Evolutionary conservation across 2,888 invertebrate species (phyloP).

Genomic region (Ectemnius cavifrons): DNA sequence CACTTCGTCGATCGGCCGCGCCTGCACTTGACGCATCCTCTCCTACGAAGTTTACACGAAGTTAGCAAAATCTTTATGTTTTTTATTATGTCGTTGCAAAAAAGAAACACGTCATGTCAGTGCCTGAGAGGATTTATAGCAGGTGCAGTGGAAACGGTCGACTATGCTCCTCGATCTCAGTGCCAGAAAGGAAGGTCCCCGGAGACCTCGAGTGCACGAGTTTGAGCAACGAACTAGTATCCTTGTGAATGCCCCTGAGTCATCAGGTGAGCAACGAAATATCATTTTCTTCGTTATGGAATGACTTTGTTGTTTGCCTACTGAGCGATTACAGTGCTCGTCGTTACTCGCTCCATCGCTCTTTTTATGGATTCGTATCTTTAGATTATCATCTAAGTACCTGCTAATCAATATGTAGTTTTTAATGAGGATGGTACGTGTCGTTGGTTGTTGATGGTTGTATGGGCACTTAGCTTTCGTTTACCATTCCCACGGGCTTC

Average conservation of each 20-base stretch:
- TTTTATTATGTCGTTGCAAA: conserved; percentile 55
- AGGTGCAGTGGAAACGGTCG: conserved; percentile 56
- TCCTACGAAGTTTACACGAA: conserved; percentile 70
- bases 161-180: conserved; percentile 18
- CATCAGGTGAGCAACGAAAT: conserved; percentile 41
- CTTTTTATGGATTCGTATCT: conserved; percentile 28
- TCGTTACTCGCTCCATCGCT: conserved; percentile 19
- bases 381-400: conserved; percentile 37
- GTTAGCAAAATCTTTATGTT: conserved; percentile 72
- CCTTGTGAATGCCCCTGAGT: conserved; percentile 22
- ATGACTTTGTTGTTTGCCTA: conserved; percentile 37
- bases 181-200: conserved; percentile 8
- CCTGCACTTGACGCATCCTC: conserved; percentile 62
- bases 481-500: conserved; percentile 25
- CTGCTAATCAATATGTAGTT: conserved; percentile 49
- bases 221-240: conserved; percentile 22
- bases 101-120: conserved; percentile 46
- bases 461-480: conserved; percentile 39
- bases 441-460: conserved; percentile 44
- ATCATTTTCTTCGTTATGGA: conserved; percentile 16
- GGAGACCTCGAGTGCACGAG: conserved; percentile 17
- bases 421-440: conserved; percentile 30
- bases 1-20: conserved; percentile 55
- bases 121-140: conserved; percentile 59
- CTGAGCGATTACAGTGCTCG: background rate